These are phyloP conservation scores for Meteorus cinctellus DNA, from an alignment of 2,888 invertebrate species.

Conservation along the genomic window DNA sequence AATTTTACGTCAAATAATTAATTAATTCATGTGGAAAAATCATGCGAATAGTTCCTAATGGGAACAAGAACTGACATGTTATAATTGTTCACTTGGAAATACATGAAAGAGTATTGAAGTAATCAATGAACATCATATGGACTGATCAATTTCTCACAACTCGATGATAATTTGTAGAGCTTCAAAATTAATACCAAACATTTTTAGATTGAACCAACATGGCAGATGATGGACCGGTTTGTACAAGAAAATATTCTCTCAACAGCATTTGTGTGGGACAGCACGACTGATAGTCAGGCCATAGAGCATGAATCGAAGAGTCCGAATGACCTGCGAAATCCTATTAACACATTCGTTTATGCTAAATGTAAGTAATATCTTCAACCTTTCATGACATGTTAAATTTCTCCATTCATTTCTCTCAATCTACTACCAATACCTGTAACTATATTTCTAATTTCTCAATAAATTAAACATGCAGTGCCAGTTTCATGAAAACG, in stretches of 20 bases:
- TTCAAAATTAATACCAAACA: too few relatives aligned
- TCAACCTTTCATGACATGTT: too few relatives aligned
- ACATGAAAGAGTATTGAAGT: neutral
- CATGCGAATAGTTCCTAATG: too few relatives aligned
- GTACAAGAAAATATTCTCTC: conserved; percentile 73
- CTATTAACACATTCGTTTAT: conserved; percentile 42
- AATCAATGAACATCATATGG: neutral
- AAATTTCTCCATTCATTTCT: too few relatives aligned
- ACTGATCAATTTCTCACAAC: too few relatives aligned
- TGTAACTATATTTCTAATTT: too few relatives aligned
- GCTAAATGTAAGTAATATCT: neutral
- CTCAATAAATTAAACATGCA: too few relatives aligned
- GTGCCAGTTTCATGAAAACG: too few relatives aligned
- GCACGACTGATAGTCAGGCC: conserved; percentile 73
- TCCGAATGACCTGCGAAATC: conserved; percentile 75
- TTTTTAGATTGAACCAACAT: conserved; percentile 44
- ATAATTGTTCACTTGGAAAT: neutral
- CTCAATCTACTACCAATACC: too few relatives aligned
- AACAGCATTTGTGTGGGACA: conserved; percentile 70
- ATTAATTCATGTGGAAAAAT: too few relatives aligned
- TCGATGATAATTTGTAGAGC: too few relatives aligned
- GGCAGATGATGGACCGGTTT: conserved; percentile 76
- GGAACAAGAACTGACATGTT: neutral
- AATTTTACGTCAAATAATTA: too few relatives aligned
- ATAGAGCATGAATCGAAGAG: conserved; percentile 71